Base-by-base conservation (phyloP, 2,888 invertebrate species). In the Heliconius hortense region DNA sequence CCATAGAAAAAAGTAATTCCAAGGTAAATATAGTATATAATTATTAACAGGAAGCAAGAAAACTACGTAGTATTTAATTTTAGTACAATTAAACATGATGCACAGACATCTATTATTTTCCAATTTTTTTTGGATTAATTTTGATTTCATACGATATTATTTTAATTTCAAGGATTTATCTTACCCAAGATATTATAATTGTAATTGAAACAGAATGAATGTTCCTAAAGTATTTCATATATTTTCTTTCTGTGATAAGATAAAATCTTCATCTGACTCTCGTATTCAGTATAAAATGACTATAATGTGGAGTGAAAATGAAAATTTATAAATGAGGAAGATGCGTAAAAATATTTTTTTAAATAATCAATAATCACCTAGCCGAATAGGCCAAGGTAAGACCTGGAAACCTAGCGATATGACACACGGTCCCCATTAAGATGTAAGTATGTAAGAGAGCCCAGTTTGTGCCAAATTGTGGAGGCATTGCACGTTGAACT, bases 1-100 rank as follows among this genome's bases (percentile, higher is more conserved):
- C 92, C 0, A 75, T 90, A 59, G 93, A 93, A 79, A 93, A 93
- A 77, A 78, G 86, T 64, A 87, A 93, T 62, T 89, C 93, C 8
- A 94, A 93, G 90, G 93, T 92, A 87, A 62, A 28, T 75, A 56
- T 56, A 56, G 56, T n/a, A 56, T n/a, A 10, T 56, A 8, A 56
- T 56, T n/a, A 10, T 3, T n/a, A n/a, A 56, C 10, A n/a, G 4
- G 18, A 28, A 63, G 2, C 21, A 39, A n/a, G 4, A n/a, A 35
- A 64, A 3, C 31, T 21, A 35, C 10, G 21, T 3, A 2, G 8
- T 56, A 26, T 26, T 26, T 26, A 24, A 5, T 59, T 26, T 60
- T 60, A 26, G 13, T 21, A 24, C 1, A 24, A 7, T 53, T 21
- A 8, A 2, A 8, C 2, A 53, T 53, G 8, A 53, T 53, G 21